Conservation (phyloP, 2,113 vertebrate species). For the Motacilla alba region DNA sequence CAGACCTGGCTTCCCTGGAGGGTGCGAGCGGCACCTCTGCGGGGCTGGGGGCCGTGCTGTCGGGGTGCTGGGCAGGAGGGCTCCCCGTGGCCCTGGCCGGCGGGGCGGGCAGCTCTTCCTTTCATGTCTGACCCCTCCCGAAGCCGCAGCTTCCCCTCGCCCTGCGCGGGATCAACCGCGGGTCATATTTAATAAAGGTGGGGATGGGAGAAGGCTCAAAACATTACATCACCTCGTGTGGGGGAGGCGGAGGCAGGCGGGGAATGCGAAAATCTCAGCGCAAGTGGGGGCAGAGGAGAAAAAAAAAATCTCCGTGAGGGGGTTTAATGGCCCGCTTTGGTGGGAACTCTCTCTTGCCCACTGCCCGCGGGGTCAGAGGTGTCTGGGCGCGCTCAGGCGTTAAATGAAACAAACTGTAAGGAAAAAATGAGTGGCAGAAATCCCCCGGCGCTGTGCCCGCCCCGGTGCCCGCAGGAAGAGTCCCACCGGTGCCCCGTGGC, state of each 20-base stretch:
- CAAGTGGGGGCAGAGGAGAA: conserved; percentile 37
- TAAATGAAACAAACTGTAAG: conserved; percentile 55
- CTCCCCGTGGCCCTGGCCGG: conserved; percentile 31
- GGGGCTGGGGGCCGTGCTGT: rapidly evolving
- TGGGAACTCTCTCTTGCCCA: conserved; percentile 49
- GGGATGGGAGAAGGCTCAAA: conserved; percentile 65
- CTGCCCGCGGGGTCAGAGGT: conserved; percentile 52
- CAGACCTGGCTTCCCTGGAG: rapidly evolving
- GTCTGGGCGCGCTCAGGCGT: conserved; percentile 49
- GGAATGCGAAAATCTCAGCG: not conserved
- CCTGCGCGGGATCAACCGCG: conserved; percentile 65
- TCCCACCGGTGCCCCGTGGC: rapidly evolving
- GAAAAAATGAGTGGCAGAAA: conserved; percentile 13
- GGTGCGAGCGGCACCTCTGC: rapidly evolving
- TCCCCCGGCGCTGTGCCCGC: not conserved
- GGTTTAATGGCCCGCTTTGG: conserved; percentile 54
- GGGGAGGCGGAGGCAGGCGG: not conserved
- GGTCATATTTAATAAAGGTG: conserved; percentile 85
- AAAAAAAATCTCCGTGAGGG: conserved; percentile 29
- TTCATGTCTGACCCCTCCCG: conserved; percentile 50
- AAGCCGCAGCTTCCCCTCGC: conserved; percentile 67
- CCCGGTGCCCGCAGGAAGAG: rapidly evolving
- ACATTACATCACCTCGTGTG: conserved; percentile 58
- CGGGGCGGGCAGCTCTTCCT: conserved; percentile 50
- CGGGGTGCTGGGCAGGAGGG: not conserved